Percentiles rank a stretch among this genome's conserved stretches.
Evolutionary conservation across 2,797 vertebrate species (phyloP).

Genomic region (Gallirallus australis): DNA sequence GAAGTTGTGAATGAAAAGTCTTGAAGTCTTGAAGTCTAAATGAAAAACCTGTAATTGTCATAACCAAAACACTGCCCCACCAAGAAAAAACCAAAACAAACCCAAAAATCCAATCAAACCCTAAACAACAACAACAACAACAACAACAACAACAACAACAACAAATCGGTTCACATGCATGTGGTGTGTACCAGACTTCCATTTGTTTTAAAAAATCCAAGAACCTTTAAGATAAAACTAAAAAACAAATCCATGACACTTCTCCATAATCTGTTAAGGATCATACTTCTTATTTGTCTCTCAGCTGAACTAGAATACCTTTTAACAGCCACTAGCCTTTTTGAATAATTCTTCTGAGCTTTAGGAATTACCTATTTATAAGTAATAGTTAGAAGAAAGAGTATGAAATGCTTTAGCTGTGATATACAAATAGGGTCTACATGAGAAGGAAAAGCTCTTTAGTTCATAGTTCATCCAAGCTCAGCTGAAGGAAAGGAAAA

Average conservation of each 20-base stretch:
- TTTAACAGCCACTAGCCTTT: not conserved
- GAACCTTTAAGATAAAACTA: not conserved
- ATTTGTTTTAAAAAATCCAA: not conserved
- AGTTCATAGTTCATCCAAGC: not conserved
- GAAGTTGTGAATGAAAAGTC: not conserved
- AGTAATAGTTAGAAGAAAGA: not conserved
- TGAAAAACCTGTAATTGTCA: not conserved
- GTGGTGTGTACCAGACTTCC: not conserved
- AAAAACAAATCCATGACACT: not conserved
- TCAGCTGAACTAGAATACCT: not conserved
- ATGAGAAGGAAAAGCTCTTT: not conserved
- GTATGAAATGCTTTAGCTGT: not conserved
- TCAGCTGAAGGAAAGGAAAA: not conserved
- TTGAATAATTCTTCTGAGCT: not conserved
- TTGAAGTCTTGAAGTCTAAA: not conserved
- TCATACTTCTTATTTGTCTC: not conserved
- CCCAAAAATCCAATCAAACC: too few species aligned
- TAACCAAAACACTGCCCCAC: not conserved
- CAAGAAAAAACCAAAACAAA: too few species aligned
- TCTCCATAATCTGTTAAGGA: not conserved
- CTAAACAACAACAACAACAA: too few species aligned
- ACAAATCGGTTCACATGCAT: accelerated
- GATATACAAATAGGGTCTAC: not conserved
- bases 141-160: too few species aligned
- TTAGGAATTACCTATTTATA: not conserved